Evolutionary conservation across 2,113 vertebrate species (phyloP).

Genomic region (Vanacampus margaritifer): DNA sequence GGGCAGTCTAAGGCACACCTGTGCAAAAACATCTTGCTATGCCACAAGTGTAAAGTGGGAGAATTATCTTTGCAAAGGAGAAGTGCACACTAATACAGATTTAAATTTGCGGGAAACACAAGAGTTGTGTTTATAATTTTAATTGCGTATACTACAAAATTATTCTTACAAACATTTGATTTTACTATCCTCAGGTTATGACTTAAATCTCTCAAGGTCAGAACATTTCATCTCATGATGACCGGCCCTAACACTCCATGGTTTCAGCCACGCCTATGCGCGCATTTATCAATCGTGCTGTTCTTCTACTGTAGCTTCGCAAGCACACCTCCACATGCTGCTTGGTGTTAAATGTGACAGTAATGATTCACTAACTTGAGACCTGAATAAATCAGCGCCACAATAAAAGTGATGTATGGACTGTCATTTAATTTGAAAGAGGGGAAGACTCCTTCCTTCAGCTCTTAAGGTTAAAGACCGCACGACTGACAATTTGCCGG

Average conservation of each 20-base stretch:
- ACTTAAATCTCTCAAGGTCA: background rate
- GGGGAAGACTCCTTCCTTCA: constrained; percentile 35
- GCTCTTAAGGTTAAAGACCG: constrained; percentile 41
- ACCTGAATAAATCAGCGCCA: constrained; percentile 27
- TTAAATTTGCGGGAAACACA: too few relatives aligned
- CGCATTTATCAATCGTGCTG: constrained; percentile 8
- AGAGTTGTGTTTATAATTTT: too few relatives aligned
- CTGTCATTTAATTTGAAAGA: constrained; percentile 46
- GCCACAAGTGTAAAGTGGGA: too few relatives aligned
- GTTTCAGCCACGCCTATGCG: constrained; percentile 9
- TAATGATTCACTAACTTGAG: constrained; percentile 32
- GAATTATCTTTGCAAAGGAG: too few relatives aligned
- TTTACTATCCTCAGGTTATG: background rate
- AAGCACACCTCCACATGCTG: background rate
- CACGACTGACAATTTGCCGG: constrained; percentile 47
- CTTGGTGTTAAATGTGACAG: constrained; percentile 2
- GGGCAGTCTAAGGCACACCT: too few relatives aligned
- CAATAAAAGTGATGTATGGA: constrained; percentile 42
- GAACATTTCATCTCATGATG: background rate
- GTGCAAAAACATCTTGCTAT: too few relatives aligned
- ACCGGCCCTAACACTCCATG: too few relatives aligned
- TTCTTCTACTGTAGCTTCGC: constrained; percentile 10
- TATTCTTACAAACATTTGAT: background rate
- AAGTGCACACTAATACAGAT: too few relatives aligned
- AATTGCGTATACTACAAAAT: too few relatives aligned